Evolutionary conservation across 2,113 vertebrate genomes (phyloP).

Genomic region (Cyanistes caeruleus): DNA sequence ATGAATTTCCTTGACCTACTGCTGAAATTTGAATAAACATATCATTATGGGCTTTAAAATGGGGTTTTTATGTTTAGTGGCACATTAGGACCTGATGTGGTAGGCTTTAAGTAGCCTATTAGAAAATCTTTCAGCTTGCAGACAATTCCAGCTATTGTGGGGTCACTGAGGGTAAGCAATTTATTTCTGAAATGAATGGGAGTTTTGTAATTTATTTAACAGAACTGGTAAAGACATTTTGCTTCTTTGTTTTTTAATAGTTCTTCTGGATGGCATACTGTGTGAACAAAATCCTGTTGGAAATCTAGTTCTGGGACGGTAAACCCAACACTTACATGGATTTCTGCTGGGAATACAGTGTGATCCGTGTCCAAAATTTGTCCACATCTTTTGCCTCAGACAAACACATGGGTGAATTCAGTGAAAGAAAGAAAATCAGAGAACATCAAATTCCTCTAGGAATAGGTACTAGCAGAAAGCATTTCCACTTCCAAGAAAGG

Average conservation of each 20-base stretch:
- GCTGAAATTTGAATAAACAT: constrained; percentile 36
- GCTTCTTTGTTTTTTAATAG: not conserved
- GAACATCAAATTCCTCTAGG: not conserved
- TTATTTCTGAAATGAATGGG: not conserved
- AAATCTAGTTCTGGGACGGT: not conserved
- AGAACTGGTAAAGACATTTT: not conserved
- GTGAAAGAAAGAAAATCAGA: not conserved
- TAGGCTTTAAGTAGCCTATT: not conserved
- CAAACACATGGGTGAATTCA: not conserved
- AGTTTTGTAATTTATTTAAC: not conserved
- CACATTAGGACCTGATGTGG: not conserved
- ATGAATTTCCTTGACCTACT: constrained; percentile 12
- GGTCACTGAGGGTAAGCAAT: not conserved
- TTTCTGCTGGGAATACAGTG: not conserved
- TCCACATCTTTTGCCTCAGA: not conserved
- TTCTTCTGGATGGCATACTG: not conserved
- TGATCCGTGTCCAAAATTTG: not conserved
- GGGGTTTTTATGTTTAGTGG: not conserved
- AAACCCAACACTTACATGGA: not conserved
- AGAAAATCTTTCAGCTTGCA: constrained; percentile 4
- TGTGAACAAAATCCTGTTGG: not conserved
- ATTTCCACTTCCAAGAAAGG: not conserved
- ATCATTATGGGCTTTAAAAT: constrained; percentile 16
- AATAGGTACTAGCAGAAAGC: not conserved
- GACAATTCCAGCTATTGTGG: not conserved